These are phyloP conservation scores for Misgurnus mizolepis DNA, from an alignment of 2,113 vertebrate genomes.

Conservation along the genomic window DNA sequence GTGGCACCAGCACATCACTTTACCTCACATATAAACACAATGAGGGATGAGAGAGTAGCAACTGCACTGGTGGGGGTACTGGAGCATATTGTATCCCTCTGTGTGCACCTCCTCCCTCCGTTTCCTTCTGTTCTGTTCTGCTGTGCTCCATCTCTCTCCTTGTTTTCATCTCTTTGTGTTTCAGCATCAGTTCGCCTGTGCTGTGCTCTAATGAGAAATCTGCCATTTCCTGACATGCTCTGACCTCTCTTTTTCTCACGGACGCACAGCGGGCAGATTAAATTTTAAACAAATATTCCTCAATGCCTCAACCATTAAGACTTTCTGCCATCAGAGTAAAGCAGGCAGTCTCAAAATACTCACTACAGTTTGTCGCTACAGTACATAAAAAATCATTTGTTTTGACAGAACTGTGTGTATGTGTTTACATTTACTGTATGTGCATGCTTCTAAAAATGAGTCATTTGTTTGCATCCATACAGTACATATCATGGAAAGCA, in stretches of 20 bases:
- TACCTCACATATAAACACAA: conserved; percentile 35
- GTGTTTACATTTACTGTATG: too few relatives aligned
- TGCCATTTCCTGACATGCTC: conserved; percentile 63
- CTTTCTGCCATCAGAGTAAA: background rate
- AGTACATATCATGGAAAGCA: background rate
- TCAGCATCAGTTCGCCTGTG: conserved; percentile 55
- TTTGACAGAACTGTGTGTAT: too few relatives aligned
- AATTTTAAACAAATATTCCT: conserved; percentile 63
- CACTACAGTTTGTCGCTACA: background rate
- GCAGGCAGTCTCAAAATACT: background rate
- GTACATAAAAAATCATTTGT: background rate
- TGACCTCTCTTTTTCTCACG: conserved; percentile 57
- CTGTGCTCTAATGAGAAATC: conserved; percentile 62
- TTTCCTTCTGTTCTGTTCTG: conserved; percentile 34
- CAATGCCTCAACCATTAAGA: conserved; percentile 44
- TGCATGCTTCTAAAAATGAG: background rate
- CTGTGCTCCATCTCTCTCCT: background rate
- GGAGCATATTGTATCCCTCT: conserved; percentile 31
- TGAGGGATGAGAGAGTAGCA: conserved; percentile 12
- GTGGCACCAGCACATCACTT: conserved; percentile 3
- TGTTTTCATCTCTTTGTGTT: conserved; percentile 41
- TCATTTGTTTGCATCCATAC: background rate
- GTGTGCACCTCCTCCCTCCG: conserved; percentile 32
- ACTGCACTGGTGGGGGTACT: conserved; percentile 20
- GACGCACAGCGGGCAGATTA: conserved; percentile 56